Percentiles rank a stretch among this genome's conserved stretches.
Conservation (phyloP, 2,797 vertebrate species). For the Podarcis lilfordi region DNA sequence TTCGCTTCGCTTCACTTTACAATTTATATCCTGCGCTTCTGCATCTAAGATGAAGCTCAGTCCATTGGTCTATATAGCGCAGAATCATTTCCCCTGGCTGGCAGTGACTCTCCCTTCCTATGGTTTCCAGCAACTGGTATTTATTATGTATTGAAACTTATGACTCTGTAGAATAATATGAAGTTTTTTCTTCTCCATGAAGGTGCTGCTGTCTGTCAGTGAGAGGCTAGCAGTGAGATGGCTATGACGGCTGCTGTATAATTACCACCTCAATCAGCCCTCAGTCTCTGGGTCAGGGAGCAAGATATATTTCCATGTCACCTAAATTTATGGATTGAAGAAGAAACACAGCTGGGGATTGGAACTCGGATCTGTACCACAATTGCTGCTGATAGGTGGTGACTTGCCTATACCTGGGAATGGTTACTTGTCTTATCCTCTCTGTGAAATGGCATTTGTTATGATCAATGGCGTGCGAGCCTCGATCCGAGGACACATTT, state of each 20-base stretch:
- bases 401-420: slow-evolving; percentile 26
- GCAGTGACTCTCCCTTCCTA: too few relatives aligned
- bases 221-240: too few relatives aligned
- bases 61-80: too few relatives aligned
- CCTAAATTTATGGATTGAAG: neutral
- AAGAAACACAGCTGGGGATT: slow-evolving; percentile 21
- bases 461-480: neutral
- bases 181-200: too few relatives aligned
- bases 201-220: too few relatives aligned
- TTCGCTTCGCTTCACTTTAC: too few relatives aligned
- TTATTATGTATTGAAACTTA: too few relatives aligned
- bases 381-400: slow-evolving; percentile 1
- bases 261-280: neutral
- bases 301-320: neutral
- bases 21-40: too few relatives aligned
- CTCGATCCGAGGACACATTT: neutral
- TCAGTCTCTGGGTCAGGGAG: neutral
- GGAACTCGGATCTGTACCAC: neutral
- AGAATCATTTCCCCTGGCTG: too few relatives aligned
- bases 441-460: slow-evolving; percentile 10
- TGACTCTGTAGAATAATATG: too few relatives aligned
- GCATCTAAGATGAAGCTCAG: too few relatives aligned
- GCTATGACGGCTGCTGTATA: neutral
- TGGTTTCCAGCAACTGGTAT: too few relatives aligned
- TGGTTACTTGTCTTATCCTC: neutral